Base-by-base conservation (phyloP, 2,888 invertebrate genomes). In the Euspilapteryx auroguttella region DNA sequence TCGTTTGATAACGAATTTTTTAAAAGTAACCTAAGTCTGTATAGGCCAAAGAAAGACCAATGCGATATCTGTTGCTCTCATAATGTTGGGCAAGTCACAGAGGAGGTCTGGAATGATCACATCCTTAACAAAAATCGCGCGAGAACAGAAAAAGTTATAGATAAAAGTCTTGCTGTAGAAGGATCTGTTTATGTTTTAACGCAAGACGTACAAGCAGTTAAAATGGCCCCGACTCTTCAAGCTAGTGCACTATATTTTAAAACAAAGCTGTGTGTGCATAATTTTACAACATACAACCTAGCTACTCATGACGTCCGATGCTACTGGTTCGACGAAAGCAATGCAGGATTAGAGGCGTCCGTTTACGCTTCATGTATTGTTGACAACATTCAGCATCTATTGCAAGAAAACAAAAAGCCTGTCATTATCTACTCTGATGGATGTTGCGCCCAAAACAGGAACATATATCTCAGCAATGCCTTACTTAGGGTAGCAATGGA, bases 221-320 rank as follows among this genome's bases (percentile, higher is more conserved):
- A 44, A 32, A 27, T 47, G 12, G 47, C 41, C 17, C 44, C 46
- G 21, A 34, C 12, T 4, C 17, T 46, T 12, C 25, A 28, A 9
- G 45, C 44, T 21, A 49, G 45, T 37, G 40, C 45, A 13, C 27
- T 42, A 10, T 49, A 47, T 33, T 49, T 44, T 34, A 46, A 47
- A 30, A 47, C 42, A 3, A 48, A 45, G 30, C 32, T 45, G 4
- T 35, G 40, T 9, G 42, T 47, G n/a, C 48, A 45, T 25, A 45
- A 48, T 27, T 50, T 47, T 32, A 32, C 44, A 4, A 26, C 44
- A 1, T 46, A 44, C 28, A 40, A 44, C 24, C 32, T 45, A 6
- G 39, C 37, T 9, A 47, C 25, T 12, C 25, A 37, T 27, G 5
- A 26, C 21, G 41, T 37, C 1, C 37, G 28, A 0, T 44, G 42